These are phyloP conservation scores for Struthio camelus DNA, from an alignment of 2,113 vertebrate genomes.

Conservation along the genomic window DNA sequence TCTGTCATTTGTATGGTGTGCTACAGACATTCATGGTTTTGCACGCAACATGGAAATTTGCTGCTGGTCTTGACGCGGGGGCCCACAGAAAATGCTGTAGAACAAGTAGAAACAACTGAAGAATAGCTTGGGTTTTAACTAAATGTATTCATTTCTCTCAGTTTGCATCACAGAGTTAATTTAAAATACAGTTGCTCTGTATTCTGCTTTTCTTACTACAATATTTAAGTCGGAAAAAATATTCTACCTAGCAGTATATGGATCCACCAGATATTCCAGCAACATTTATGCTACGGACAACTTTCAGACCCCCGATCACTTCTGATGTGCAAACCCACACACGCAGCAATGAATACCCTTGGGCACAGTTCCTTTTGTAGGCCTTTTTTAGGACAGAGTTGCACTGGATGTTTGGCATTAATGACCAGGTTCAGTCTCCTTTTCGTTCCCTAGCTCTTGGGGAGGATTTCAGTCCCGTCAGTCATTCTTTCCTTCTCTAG, in stretches of 20 bases:
- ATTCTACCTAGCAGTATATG: accelerated
- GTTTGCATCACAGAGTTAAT: neutral
- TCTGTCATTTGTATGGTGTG: neutral
- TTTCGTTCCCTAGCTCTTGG: neutral
- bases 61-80: neutral
- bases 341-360: neutral
- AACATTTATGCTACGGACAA: neutral
- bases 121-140: neutral
- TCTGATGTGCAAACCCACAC: neutral
- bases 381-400: neutral
- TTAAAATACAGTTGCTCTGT: neutral
- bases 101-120: too few relatives aligned
- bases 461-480: neutral
- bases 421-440: accelerated
- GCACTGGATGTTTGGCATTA: neutral
- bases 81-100: neutral
- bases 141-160: neutral
- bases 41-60: neutral
- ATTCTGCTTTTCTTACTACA: neutral
- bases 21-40: neutral
- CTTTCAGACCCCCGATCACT: too few relatives aligned
- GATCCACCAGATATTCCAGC: too few relatives aligned
- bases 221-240: too few relatives aligned
- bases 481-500: neutral
- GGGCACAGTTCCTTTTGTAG: neutral